Base-by-base conservation (phyloP, 2,113 vertebrate genomes). In the human (Homo sapiens) region DNA sequence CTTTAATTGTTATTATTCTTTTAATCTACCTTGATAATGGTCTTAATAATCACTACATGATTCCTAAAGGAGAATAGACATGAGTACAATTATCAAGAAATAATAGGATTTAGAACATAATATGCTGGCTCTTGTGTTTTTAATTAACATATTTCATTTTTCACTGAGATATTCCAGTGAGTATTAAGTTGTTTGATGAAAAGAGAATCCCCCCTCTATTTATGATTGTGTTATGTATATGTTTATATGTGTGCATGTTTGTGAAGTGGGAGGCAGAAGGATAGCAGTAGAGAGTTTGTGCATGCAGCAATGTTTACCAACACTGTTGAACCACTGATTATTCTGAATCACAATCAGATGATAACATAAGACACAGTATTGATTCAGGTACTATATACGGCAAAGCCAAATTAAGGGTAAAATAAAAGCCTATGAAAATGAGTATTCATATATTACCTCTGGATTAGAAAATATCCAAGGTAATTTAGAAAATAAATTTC, bases 1-100 rank as follows among this genome's bases (percentile, higher is more conserved):
- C 25, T 48, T 3, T 64, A 93, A 95, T 88, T 90, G 92, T 70
- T 96, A 59, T 89, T 93, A 85, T 96, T 96, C 72, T 92, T 92
- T 82, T 96, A 98, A 84, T 95, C 12, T 4, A 16, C 86, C 45
- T 93, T 93, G 55, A 96, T 94, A 97, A 86, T 95, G 64, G 13
- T 95, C 18, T 96, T 96, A 30, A 85, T 90, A 94, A 97, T 93
- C 50, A 96, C 18, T 64, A 52, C 40, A 96, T 30, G n/a, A 48
- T 85, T 92, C 52, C 57, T 94, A 92, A 93, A 86, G 57, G 32
- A 92, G 23, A 94, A 86, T 25, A 95, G 75, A 85, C 25, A 94
- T 79, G 11, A 96, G 27, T 90, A 40, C 27, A 93, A 89, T 90
- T 90, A 68, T 84, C 6, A 93, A 93, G 64, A 95, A 88, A 81